Percentiles rank a stretch among this genome's conserved stretches.
These are phyloP conservation scores for Drosophila erecta DNA, from an alignment of 1,140 invertebrate genomes.

Conservation along the genomic window DNA sequence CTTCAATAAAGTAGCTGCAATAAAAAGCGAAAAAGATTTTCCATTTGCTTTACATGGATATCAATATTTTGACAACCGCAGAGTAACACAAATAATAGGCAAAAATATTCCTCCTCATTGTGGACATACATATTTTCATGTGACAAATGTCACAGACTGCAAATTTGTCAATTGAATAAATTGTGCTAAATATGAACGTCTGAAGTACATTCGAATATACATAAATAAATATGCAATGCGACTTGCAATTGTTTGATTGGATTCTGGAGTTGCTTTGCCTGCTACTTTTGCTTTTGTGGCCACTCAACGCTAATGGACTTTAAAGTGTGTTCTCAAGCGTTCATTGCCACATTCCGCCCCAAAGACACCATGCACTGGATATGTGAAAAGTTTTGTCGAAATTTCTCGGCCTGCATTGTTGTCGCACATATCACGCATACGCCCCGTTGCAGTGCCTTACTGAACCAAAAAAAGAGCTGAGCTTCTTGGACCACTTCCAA, in stretches of 20 bases:
- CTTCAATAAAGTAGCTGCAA: slow-evolving; percentile 56
- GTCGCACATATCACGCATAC: slow-evolving; percentile 66
- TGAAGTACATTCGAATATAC: slow-evolving; percentile 32
- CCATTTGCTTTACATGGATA: slow-evolving; percentile 30
- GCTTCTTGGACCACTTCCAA: slow-evolving; percentile 38
- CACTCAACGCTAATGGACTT: slow-evolving; percentile 79
- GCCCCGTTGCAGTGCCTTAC: slow-evolving; percentile 53
- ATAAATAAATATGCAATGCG: slow-evolving; percentile 49
- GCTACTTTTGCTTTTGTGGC: slow-evolving; percentile 28
- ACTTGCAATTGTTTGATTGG: slow-evolving; percentile 43
- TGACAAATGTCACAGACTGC: slow-evolving; percentile 48
- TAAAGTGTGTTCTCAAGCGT: slow-evolving; percentile 77
- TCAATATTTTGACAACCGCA: slow-evolving; percentile 56
- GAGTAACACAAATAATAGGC: slow-evolving; percentile 43
- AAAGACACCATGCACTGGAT: slow-evolving; percentile 27
- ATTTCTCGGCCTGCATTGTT: slow-evolving; percentile 43
- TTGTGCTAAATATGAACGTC: slow-evolving; percentile 39
- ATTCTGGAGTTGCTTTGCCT: slow-evolving; percentile 5
- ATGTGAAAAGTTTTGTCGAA: slow-evolving; percentile 42
- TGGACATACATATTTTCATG: slow-evolving; percentile 42
- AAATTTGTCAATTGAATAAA: slow-evolving; percentile 58
- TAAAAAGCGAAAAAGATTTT: slow-evolving; percentile 52
- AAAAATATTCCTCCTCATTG: slow-evolving; percentile 26
- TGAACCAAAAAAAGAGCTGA: slow-evolving; percentile 19
- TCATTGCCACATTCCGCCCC: slow-evolving; percentile 47